Evolutionary conservation across 2,888 invertebrate species (phyloP), one percentile per base, ranked within the genome.

Genomic region (Lobophora halterata): DNA sequence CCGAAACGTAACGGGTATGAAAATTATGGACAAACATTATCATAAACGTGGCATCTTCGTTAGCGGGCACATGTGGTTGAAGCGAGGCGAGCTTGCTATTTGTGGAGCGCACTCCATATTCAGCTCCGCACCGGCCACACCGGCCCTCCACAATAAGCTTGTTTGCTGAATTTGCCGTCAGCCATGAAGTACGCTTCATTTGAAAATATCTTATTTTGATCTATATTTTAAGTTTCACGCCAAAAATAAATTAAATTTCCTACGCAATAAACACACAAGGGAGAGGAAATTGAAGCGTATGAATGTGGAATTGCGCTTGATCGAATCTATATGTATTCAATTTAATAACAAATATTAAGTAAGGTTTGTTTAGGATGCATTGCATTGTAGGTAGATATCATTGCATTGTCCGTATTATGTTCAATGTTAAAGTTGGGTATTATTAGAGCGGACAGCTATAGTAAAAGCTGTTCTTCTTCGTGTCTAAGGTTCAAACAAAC

Each of bases 171-270:
- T 64, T 61, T n/a, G n/a, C n/a, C n/a, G 52, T 61, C n/a, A n/a
- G 45, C 49, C 58, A 32, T 26, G 31, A 30, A 37, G 31, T 34
- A 32, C 41, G 34, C 17, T 13, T 33, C 36, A 40, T 48, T 46
- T 45, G 44, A 51, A 56, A 54, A 46, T 24, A 41, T 31, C 46
- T 38, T 18, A 25, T 63, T 65, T 66, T 64, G 33, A 28, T 41
- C 53, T 47, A 55, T 60, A 68, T n/a, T n/a, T n/a, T n/a, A n/a
- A 63, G 67, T 65, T 63, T 45, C 45, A 56, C 61, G 52, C 61
- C 58, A 70, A 71, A 69, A 72, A 68, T 68, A 48, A 64, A 64
- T 66, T 55, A 65, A 65, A 73, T 73, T 70, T 70, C 61, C 69
- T 58, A 51, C 65, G 55, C 54, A 52, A 54, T 57, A 58, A n/a